phyloP scores from a whole-genome alignment of 1,140 invertebrate genomes.

The Chironomus striatipennis region DNA sequence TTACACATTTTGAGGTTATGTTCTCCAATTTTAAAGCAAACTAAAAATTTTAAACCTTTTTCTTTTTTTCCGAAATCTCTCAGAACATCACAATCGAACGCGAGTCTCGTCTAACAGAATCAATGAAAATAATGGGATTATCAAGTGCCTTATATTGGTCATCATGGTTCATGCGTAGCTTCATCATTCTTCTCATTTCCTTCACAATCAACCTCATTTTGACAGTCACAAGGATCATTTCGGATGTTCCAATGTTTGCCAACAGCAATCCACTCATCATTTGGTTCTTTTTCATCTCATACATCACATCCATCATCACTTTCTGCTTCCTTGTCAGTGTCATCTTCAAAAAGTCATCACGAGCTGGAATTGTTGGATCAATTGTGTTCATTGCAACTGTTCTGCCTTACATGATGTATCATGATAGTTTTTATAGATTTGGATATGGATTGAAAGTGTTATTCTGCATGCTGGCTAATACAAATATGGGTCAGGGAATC shows the following conservation, averaged over 20 bases:
- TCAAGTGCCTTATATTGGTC: conserved; percentile 67
- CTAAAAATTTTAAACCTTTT: not conserved
- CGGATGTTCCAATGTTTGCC: conserved; percentile 41
- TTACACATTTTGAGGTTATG: not conserved
- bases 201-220: conserved; percentile 44
- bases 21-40: not conserved
- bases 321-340: conserved; percentile 61
- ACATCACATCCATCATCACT: conserved; percentile 49
- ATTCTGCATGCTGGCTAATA: conserved; percentile 54
- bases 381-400: conserved; percentile 62
- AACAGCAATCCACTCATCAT: conserved; percentile 48
- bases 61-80: not conserved
- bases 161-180: conserved; percentile 67
- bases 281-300: conserved; percentile 50
- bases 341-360: conserved; percentile 61
- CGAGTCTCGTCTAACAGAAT: conserved; percentile 55
- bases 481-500: conserved; percentile 52
- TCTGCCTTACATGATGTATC: conserved; percentile 55
- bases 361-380: conserved; percentile 53
- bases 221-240: conserved; percentile 39
- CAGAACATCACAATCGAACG: conserved; percentile 46
- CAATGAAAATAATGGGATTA: conserved; percentile 77
- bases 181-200: conserved; percentile 56
- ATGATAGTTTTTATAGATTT: conserved; percentile 47
- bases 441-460: conserved; percentile 42